These are phyloP conservation scores for Lithosia quadra DNA, from an alignment of 2,888 invertebrate genomes.

Conservation along the genomic window DNA sequence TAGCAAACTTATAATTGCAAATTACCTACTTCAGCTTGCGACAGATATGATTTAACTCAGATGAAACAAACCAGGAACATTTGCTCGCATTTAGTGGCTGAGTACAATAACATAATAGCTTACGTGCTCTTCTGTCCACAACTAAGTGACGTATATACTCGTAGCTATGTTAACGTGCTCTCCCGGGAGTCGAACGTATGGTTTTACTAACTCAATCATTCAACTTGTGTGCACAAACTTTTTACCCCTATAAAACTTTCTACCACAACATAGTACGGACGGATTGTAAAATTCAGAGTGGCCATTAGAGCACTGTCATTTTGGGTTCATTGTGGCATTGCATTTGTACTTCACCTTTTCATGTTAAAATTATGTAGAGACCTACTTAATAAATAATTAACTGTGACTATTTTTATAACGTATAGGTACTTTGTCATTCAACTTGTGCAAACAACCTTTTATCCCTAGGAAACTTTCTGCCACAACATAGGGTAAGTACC, in stretches of 20 bases:
- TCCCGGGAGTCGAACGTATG: conserved; percentile 19
- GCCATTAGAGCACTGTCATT: background rate
- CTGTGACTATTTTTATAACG: background rate
- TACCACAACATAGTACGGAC: background rate
- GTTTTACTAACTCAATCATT: conserved; percentile 21
- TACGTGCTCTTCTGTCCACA: conserved; percentile 18
- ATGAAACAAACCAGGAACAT: background rate
- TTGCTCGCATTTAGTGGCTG: too few relatives aligned
- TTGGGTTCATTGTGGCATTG: background rate
- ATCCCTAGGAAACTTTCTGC: too few relatives aligned
- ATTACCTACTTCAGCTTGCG: background rate
- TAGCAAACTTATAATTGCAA: background rate
- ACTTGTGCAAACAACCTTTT: too few relatives aligned
- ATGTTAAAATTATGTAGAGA: background rate
- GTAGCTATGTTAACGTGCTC: conserved; percentile 22
- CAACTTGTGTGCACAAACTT: conserved; percentile 15
- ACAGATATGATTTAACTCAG: background rate
- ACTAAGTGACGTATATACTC: conserved; percentile 19
- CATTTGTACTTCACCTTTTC: background rate
- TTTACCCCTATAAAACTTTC: conserved; percentile 5
- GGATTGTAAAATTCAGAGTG: background rate
- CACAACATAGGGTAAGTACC: too few relatives aligned
- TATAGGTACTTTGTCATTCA: too few relatives aligned
- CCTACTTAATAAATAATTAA: background rate
- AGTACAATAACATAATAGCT: background rate